Percentiles rank a stretch among this genome's conserved stretches.
These are phyloP conservation scores for Neodiprion fabricii DNA, from an alignment of 1,140 invertebrate species.

Conservation along the genomic window DNA sequence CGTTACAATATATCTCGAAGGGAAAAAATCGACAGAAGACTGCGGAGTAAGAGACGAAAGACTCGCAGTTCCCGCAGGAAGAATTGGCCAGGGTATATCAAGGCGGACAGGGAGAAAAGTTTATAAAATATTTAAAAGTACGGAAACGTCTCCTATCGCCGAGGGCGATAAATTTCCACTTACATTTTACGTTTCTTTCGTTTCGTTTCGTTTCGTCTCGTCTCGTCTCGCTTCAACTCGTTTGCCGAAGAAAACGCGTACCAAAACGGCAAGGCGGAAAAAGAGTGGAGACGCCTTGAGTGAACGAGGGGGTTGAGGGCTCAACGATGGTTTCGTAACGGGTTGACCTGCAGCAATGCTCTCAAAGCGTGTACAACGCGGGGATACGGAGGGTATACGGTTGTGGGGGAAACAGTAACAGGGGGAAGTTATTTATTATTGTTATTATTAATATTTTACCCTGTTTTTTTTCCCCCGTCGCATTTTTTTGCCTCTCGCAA, in stretches of 20 bases:
- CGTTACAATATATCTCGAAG: slow-evolving; percentile 55
- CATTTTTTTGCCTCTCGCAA: not conserved
- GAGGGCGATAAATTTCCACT: slow-evolving; percentile 62
- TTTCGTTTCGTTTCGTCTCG: slow-evolving; percentile 53
- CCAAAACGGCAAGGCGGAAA: slow-evolving; percentile 18
- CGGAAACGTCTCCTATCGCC: slow-evolving; percentile 62
- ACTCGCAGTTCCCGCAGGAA: slow-evolving; percentile 23
- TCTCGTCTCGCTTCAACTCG: slow-evolving; percentile 50
- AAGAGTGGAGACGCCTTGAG: slow-evolving; percentile 6
- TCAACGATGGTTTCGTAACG: too few species aligned
- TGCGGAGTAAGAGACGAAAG: slow-evolving; percentile 15
- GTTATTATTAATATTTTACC: too few species aligned
- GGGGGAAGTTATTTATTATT: not conserved
- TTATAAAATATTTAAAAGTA: slow-evolving; percentile 65
- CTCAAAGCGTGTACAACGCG: too few species aligned
- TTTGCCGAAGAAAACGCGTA: slow-evolving; percentile 34
- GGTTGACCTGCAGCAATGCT: too few species aligned
- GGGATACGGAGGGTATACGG: not conserved
- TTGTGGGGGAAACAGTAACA: not conserved
- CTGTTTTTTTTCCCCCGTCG: not conserved
- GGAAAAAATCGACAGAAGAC: slow-evolving; percentile 56
- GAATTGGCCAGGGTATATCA: slow-evolving; percentile 28
- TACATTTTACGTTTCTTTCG: slow-evolving; percentile 63
- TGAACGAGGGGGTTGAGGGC: not conserved
- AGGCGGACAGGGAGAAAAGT: slow-evolving; percentile 54